Base-by-base conservation (phyloP, 2,888 invertebrate genomes). In the Pseudococcus viburni region DNA sequence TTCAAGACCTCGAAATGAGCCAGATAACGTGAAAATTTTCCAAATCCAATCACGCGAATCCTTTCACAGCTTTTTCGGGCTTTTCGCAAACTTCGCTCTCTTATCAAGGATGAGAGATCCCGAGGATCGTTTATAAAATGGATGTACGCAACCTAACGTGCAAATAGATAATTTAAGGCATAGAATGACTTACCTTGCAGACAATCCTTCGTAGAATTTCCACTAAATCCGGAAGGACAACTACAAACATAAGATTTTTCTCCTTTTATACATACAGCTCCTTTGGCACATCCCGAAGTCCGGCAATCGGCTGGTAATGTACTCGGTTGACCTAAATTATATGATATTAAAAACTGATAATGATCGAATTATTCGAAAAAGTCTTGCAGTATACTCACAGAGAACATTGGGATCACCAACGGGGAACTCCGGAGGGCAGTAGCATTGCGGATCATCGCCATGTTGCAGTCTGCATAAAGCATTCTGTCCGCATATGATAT, bases 181-280 rank as follows among this genome's bases (percentile, higher is more conserved):
- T 19, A 33, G 1, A 51, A 88, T 17, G 73, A 89, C 92, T 92
- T 93, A 94, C 94, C 94, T 93, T 93, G 92, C 90, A 93, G 93
- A 93, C 96, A 96, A 91, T 95, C 95, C 90, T 94, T 92, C 90
- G 95, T 94, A 59, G 96, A 95, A 90, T 94, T 93, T 90, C 95
- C 95, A 91, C 94, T 94, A 87, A 94, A 95, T 90, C 96, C 96
- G 88, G 95, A 94, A 90, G 95, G 94, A 92, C 96, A 96, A 91
- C 95, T 94, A 92, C 96, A 96, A 59, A 96, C 95, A 93, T 96
- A 97, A 89, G 95, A 95, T 90, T 96, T 95, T 92, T 96, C 95
- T 59, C 77, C 46, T 46, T 89, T 90, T 96, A 94, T 90, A 97
- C 94, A 92, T 97, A 97, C 92, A n/a, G 96, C 96, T 90, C 96